Evolutionary conservation across 2,113 vertebrate species (phyloP).

Genomic region (Australoheros scitulus): DNA sequence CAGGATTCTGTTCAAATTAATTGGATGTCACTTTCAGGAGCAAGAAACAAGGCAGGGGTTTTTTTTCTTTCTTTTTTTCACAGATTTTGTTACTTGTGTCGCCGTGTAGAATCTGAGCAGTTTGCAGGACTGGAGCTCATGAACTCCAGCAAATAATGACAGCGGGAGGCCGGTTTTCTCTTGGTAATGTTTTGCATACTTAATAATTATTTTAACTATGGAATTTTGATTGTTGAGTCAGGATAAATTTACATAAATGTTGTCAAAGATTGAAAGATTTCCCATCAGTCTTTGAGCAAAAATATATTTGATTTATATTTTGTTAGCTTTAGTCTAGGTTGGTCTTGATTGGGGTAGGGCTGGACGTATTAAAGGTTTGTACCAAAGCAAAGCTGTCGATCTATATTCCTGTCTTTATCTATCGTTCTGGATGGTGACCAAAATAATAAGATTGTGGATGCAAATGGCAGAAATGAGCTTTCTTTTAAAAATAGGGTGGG

Average conservation of each 20-base stretch:
- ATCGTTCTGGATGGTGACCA: not conserved
- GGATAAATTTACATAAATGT: not conserved
- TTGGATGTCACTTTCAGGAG: slow-evolving; percentile 73
- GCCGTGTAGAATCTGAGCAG: not conserved
- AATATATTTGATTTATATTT: not conserved
- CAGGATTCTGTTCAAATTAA: slow-evolving; percentile 63
- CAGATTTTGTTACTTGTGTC: not conserved
- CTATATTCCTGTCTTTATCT: not conserved
- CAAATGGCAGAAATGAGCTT: too few species aligned
- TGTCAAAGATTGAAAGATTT: not conserved
- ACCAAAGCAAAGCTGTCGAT: not conserved
- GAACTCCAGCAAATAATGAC: not conserved
- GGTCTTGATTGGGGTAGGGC: not conserved
- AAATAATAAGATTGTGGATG: not conserved
- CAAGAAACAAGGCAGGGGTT: slow-evolving; percentile 23
- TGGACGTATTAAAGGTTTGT: not conserved
- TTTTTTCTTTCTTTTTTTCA: not conserved
- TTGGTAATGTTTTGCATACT: not conserved
- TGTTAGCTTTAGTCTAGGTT: rapidly evolving
- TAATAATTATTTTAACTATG: not conserved
- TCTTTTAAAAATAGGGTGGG: too few species aligned
- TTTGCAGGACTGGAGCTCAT: not conserved
- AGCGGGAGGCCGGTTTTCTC: not conserved
- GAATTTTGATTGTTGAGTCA: not conserved
- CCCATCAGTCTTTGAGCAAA: not conserved